Conservation (phyloP, 2,113 vertebrate genomes). For the Varanus komodoensis region DNA sequence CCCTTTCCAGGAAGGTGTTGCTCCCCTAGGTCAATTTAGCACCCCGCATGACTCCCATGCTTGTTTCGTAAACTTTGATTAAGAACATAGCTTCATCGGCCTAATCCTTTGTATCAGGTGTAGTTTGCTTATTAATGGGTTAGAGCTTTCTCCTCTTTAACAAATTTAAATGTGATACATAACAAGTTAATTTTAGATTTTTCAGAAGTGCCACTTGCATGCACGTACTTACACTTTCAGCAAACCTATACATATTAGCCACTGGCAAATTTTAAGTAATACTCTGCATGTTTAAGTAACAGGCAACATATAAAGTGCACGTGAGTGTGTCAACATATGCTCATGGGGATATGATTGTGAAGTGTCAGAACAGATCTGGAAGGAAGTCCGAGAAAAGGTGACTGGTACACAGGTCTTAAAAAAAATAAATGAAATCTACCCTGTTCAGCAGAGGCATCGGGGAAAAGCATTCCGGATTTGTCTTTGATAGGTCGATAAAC, state of each 20-base stretch:
- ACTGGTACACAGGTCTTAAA: slow-evolving; percentile 58
- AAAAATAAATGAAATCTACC: slow-evolving; percentile 72
- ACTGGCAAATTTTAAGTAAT: slow-evolving; percentile 27
- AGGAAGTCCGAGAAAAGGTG: slow-evolving; percentile 64
- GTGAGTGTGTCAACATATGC: not conserved
- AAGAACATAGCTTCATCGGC: not conserved
- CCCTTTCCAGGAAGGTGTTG: not conserved
- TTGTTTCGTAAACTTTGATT: not conserved
- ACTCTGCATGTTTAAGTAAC: slow-evolving; percentile 46
- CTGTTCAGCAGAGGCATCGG: slow-evolving; percentile 59
- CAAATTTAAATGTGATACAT: not conserved
- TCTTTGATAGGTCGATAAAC: slow-evolving; percentile 74
- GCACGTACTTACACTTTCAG: not conserved
- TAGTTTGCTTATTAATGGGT: not conserved
- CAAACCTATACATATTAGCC: not conserved
- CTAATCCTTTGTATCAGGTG: not conserved
- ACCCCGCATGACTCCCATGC: not conserved
- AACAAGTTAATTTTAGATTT: not conserved
- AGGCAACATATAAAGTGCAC: slow-evolving; percentile 11
- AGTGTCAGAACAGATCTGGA: slow-evolving; percentile 57
- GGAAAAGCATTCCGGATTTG: slow-evolving; percentile 69
- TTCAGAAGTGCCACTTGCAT: not conserved
- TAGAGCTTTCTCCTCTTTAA: not conserved
- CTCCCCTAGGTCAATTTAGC: not conserved
- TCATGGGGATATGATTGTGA: slow-evolving; percentile 52